Conservation (phyloP, 2,113 vertebrate species). For the Vanacampus margaritifer region DNA sequence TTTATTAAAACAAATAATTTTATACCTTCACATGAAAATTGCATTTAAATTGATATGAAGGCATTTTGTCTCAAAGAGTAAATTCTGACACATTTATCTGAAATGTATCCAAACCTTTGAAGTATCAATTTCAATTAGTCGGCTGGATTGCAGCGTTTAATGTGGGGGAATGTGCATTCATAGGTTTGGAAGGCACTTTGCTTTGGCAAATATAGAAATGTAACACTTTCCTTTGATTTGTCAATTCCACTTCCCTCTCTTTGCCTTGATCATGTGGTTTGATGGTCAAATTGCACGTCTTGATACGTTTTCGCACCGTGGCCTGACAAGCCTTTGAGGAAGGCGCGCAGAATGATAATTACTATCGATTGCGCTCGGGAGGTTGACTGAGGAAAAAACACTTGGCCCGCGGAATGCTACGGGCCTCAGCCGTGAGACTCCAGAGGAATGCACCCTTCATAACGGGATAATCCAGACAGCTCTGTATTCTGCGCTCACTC, state of each 20-base stretch:
- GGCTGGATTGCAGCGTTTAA: conserved; percentile 69
- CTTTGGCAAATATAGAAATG: conserved; percentile 64
- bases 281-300: conserved; percentile 73
- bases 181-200: conserved; percentile 72
- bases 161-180: conserved; percentile 71
- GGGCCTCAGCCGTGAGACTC: conserved; percentile 52
- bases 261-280: conserved; percentile 69
- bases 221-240: conserved; percentile 76
- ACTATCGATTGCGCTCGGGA: conserved; percentile 57
- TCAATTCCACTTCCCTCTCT: conserved; percentile 70
- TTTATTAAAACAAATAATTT: conserved; percentile 49
- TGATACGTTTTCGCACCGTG: conserved; percentile 68
- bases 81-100: conserved; percentile 73
- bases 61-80: conserved; percentile 60
- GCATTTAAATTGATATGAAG: conserved; percentile 59
- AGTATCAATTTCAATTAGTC: conserved; percentile 75
- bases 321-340: conserved; percentile 73
- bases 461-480: conserved; percentile 67
- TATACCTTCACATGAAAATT: conserved; percentile 54
- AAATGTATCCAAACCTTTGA: conserved; percentile 73
- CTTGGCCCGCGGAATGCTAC: conserved; percentile 38
- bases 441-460: conserved; percentile 58
- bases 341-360: conserved; percentile 61
- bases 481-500: conserved; percentile 50
- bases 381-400: conserved; percentile 40